phyloP scores from a whole-genome alignment of 2,888 invertebrate genomes.

The Zhuqinia jingwanae region DNA sequence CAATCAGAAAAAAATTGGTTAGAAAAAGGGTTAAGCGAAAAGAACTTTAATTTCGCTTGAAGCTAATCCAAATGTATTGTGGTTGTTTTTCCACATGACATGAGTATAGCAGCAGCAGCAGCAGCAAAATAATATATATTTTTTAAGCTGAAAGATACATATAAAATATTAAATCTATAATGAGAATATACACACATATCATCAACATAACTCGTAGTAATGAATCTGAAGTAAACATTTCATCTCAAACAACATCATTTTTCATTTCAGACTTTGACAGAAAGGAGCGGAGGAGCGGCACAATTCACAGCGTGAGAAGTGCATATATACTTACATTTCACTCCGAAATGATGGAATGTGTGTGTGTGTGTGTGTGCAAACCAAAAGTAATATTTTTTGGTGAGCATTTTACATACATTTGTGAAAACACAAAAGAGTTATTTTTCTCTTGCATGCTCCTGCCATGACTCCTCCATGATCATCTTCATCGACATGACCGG shows the following conservation, averaged over 20 bases:
- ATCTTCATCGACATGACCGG: slow-evolving; percentile 74
- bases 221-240: slow-evolving; percentile 61
- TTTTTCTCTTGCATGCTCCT: slow-evolving; percentile 53
- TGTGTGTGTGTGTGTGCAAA: no score
- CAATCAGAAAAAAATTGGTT: slow-evolving; percentile 47
- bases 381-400: no score
- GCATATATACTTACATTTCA: neutral
- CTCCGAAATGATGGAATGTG: slow-evolving; percentile 27
- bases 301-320: slow-evolving; percentile 68
- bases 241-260: slow-evolving; percentile 67
- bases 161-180: slow-evolving; percentile 33
- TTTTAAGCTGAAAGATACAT: slow-evolving; percentile 33
- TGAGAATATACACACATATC: slow-evolving; percentile 2
- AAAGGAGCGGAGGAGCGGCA: slow-evolving; percentile 45
- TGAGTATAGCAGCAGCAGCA: slow-evolving; percentile 44
- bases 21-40: slow-evolving; percentile 69
- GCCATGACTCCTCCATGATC: slow-evolving; percentile 62
- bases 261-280: slow-evolving; percentile 69
- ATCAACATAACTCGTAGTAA: slow-evolving; percentile 41
- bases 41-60: slow-evolving; percentile 68
- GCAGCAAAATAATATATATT: no score
- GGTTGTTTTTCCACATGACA: slow-evolving; percentile 69
- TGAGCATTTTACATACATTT: neutral
- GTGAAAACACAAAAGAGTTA: neutral
- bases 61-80: slow-evolving; percentile 71